Percentiles rank a stretch among this genome's conserved stretches.
phyloP scores from a whole-genome alignment of 2,888 invertebrate genomes.

The Hypena proboscidalis region DNA sequence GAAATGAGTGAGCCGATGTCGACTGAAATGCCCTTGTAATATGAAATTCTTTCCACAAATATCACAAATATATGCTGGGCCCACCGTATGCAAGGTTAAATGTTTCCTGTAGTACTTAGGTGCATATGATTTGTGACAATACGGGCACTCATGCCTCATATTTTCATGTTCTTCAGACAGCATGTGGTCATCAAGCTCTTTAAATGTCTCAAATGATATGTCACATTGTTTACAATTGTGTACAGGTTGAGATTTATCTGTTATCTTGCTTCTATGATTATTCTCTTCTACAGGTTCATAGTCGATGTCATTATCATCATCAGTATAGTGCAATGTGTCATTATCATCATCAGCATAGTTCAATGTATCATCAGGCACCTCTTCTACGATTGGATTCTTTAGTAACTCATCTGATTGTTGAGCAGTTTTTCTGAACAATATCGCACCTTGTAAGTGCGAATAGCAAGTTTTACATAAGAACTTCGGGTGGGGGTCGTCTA shows the following conservation, averaged over 20 bases:
- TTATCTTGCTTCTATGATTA: constrained; percentile 33
- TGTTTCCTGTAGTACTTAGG: constrained; percentile 67
- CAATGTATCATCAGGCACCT: constrained; percentile 16
- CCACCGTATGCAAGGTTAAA: constrained; percentile 56
- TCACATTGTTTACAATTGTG: constrained; percentile 64
- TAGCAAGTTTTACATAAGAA: constrained; percentile 65
- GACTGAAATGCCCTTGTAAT: constrained; percentile 59
- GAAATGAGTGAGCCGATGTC: constrained; percentile 72
- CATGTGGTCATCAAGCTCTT: constrained; percentile 65
- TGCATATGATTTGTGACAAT: constrained; percentile 67
- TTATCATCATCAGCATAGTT: too few species aligned
- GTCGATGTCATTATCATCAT: constrained; percentile 24
- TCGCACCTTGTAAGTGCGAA: constrained; percentile 64
- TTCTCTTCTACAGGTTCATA: too few species aligned
- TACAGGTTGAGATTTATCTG: constrained; percentile 27
- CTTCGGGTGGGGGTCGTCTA: constrained; percentile 66
- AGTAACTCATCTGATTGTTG: constrained; percentile 60
- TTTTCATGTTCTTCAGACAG: constrained; percentile 67
- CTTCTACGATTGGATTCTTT: constrained; percentile 39
- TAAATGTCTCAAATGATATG: constrained; percentile 56
- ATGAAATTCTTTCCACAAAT: constrained; percentile 73
- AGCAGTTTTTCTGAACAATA: constrained; percentile 71
- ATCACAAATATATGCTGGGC: constrained; percentile 66
- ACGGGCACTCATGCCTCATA: constrained; percentile 56
- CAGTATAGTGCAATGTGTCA: constrained; percentile 19